A percentile compares a stretch with the other conserved stretches of the same genome.
Evolutionary conservation across 2,113 vertebrate species (phyloP).

Genomic region (Pachycephala philippinensis): DNA sequence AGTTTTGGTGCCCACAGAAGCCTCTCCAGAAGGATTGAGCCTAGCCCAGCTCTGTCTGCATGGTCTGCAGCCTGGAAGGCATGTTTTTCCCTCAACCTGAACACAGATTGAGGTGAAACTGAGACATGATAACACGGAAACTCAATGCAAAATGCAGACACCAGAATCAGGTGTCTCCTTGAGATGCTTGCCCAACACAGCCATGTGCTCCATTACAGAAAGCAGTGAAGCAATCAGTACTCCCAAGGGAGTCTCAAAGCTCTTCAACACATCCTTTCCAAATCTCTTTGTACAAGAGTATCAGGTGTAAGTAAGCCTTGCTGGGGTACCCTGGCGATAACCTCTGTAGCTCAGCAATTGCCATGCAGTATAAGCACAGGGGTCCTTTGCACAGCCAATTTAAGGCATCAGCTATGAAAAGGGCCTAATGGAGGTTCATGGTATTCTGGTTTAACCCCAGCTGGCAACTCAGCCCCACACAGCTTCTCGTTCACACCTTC

Average conservation of each 20-base stretch:
- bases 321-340: background rate
- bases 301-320: background rate
- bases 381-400: background rate
- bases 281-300: background rate
- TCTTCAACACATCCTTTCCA: background rate
- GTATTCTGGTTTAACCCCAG: background rate
- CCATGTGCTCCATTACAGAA: fast-evolving
- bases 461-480: background rate
- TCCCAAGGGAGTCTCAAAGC: background rate
- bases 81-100: background rate
- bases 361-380: fast-evolving
- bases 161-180: background rate
- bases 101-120: background rate
- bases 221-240: fast-evolving
- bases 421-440: background rate
- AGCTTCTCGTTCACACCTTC: fast-evolving
- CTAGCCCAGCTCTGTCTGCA: background rate
- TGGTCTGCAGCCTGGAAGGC: background rate
- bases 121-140: fast-evolving
- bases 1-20: background rate
- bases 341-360: background rate
- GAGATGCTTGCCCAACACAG: background rate
- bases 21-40: background rate
- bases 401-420: background rate
- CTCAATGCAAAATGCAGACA: fast-evolving